Base-by-base conservation (phyloP, 2,113 vertebrate genomes). In the Etia nguti region DNA sequence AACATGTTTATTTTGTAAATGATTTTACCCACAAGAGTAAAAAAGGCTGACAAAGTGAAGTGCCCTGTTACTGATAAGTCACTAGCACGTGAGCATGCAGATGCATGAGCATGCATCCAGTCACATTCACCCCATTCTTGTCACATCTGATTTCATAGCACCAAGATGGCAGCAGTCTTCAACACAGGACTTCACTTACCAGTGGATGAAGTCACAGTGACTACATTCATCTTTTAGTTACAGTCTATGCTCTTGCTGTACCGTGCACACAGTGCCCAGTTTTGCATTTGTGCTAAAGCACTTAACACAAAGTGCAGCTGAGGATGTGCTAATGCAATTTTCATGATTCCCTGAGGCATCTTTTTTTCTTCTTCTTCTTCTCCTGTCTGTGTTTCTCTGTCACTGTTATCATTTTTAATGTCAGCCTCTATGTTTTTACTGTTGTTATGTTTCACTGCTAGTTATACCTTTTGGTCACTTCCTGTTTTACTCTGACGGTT, bases 161-260 rank as follows among this genome's bases (percentile, higher is more conserved):
- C 70, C 41, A 8, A 48, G 68, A 8, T 29, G 41, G 3, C 15
- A 12, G 15, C 15, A 43, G 41, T 18, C 41, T 29, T 46, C 41
- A 75, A 0, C 22, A 29, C 41, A 73, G 68, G 41, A 73, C 41
- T 46, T 0, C 5, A 73, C 22, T 48, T 48, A 26, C 68, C 0
- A 46, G 24, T 46, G n/a, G 65, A 46, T 46, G 65, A 73, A 43
- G 65, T 26, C 65, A 16, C 65, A 10, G 22, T 73, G 5, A 26
- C n/a, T 46, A 13, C 68, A 46, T 73, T 43, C 68, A 73, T 73
- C 68, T 73, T 73, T 73, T 46, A 46, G n/a, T 10, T 73, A 48
- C 68, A 75, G 41, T 48, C 41, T 75, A 15, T 75, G 15, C 15
- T 20, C 24, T 75, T 52, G 20, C 6, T 75, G 15, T 29, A 48